Conservation (phyloP, 2,113 vertebrate genomes). For the Leptosomus discolor region DNA sequence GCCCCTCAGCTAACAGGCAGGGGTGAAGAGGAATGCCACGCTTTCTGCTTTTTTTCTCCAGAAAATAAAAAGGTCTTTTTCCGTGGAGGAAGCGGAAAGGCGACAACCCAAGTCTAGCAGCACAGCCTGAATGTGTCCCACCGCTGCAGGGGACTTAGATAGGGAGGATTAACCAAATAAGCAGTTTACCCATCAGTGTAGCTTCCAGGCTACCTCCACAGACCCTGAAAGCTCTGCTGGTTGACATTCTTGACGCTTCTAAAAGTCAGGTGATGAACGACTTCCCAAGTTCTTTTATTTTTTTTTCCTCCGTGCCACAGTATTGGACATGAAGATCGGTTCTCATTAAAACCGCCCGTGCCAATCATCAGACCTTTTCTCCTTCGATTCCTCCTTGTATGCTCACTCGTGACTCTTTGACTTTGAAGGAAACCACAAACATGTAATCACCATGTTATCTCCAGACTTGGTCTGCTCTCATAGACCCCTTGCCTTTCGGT, state of each 20-base stretch:
- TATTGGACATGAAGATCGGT: background rate
- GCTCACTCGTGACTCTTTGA: slow-evolving; percentile 65
- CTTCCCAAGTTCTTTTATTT: background rate
- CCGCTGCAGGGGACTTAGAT: background rate
- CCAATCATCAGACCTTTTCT: slow-evolving; percentile 45
- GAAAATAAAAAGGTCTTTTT: background rate
- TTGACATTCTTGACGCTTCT: slow-evolving; percentile 9
- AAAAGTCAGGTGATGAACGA: slow-evolving; percentile 11
- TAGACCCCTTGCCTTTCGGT: background rate
- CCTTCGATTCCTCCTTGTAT: slow-evolving; percentile 38
- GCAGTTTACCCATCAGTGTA: slow-evolving; percentile 4
- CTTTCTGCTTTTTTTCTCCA: background rate
- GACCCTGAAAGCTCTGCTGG: background rate
- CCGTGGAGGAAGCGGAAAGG: background rate
- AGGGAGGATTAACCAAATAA: slow-evolving; percentile 25
- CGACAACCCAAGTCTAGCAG: background rate
- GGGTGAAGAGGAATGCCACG: background rate
- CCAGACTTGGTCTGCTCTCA: slow-evolving; percentile 70
- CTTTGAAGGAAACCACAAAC: slow-evolving; percentile 87
- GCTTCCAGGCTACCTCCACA: background rate
- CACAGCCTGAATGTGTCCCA: background rate
- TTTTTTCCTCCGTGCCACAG: background rate
- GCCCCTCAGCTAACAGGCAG: background rate
- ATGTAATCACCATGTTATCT: slow-evolving; percentile 81
- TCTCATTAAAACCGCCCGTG: slow-evolving; percentile 40